Evolutionary conservation across 2,797 vertebrate genomes (phyloP).

Genomic region (Pogonophryne albipinna): DNA sequence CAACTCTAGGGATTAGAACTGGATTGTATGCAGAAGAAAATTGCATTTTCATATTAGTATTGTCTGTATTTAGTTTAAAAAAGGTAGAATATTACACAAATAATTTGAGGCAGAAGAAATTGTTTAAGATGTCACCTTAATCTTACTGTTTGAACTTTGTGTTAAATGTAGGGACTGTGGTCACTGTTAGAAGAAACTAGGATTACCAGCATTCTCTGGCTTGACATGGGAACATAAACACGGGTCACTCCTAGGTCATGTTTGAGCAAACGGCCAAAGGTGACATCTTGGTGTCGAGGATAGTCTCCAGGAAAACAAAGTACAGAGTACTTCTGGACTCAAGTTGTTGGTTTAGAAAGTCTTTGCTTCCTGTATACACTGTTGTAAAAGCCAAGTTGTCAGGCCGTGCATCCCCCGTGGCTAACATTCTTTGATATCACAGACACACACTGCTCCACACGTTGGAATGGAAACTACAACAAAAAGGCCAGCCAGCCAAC

Average conservation of each 20-base stretch:
- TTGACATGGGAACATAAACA: background rate
- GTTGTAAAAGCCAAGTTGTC: background rate
- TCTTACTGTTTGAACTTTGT: background rate
- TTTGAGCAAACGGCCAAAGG: background rate
- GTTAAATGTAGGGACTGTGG: background rate
- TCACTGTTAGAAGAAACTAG: background rate
- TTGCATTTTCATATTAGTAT: background rate
- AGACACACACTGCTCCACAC: background rate
- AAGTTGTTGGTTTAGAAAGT: slow-evolving; percentile 18
- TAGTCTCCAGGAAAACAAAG: slow-evolving; percentile 13
- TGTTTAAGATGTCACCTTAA: no score
- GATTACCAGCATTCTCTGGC: background rate
- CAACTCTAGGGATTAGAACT: background rate
- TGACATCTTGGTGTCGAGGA: background rate
- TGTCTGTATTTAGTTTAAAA: background rate
- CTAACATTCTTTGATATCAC: slow-evolving; percentile 24
- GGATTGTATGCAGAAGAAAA: background rate
- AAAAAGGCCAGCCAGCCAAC: slow-evolving; percentile 11
- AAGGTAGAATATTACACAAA: no score
- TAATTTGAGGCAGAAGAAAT: background rate
- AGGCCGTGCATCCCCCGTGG: background rate
- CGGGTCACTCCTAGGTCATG: background rate
- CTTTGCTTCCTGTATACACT: slow-evolving; percentile 14
- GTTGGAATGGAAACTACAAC: slow-evolving; percentile 24
- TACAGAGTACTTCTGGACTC: background rate